Base-by-base conservation (phyloP, 2,888 invertebrate species). In the Pollenia angustigena region DNA sequence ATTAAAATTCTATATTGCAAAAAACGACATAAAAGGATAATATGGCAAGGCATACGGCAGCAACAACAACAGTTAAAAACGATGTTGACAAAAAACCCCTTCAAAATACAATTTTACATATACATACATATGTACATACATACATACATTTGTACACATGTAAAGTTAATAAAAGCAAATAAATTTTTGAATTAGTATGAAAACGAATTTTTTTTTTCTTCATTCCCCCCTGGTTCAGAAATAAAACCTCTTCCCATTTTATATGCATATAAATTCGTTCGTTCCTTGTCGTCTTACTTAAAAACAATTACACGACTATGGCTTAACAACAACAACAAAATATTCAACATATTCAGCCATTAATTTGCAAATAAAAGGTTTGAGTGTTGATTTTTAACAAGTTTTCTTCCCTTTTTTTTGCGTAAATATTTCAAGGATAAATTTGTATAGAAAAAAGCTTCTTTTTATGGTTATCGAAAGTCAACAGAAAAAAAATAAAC, bases 1-100 rank as follows among this genome's bases (percentile, higher is more conserved):
- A 87, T 85, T 87, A 87, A 84, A 87, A 87, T 84, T 81, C 81
- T 78, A 78, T 84, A 81, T 84, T 81, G 76, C 64, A 82, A 84
- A 72, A 69, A 78, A 58, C 56, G 68, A 74, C 58, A 80, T 79
- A 74, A 79, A 84, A 84, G 81, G 60, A 83, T 81, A 83, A 62
- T 74, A 71, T 78, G 58, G 64, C 40, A 60, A 60, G 50, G 16
- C 72, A 58, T 44, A 71, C 58, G 18, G 54, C 71, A 54, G 11
- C 48, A 58, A 42, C n/a, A 62, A n/a, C 54, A 18, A 42, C 32
- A 85, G 10, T 40, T 56, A 16, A n/a, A 56, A 78, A n/a, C 40
- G n/a, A 64, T 23, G 42, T 76, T 76, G 52, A 76, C 52, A 64
- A 16, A 74, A 79, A 87, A 76, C 56, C 87, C 79, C 78, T 71